phyloP scores from a whole-genome alignment of 2,888 invertebrate genomes.

The Agonopterix alstromeriana region DNA sequence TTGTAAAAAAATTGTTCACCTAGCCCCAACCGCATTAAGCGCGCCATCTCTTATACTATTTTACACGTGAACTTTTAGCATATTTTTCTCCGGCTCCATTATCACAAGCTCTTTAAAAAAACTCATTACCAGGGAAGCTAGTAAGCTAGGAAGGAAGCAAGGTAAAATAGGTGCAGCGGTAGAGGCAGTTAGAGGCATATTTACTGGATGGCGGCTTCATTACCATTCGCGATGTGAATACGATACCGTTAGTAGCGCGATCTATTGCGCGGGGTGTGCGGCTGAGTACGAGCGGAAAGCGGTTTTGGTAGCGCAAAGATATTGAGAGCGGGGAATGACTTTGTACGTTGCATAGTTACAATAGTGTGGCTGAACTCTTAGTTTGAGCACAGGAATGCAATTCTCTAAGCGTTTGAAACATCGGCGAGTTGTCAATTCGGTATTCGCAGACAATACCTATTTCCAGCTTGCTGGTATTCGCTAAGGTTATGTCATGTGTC shows the following conservation, averaged over 20 bases:
- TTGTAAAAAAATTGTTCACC: too few species aligned
- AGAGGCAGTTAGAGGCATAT: slow-evolving; percentile 11
- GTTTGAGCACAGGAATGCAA: too few species aligned
- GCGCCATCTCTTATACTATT: slow-evolving; percentile 1
- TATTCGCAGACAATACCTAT: too few species aligned
- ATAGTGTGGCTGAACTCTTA: too few species aligned
- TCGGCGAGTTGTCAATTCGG: too few species aligned
- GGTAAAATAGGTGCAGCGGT: not conserved
- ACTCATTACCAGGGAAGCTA: slow-evolving; percentile 5
- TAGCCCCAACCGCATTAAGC: not conserved
- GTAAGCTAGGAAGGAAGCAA: not conserved
- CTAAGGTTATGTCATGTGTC: too few species aligned
- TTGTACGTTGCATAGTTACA: too few species aligned
- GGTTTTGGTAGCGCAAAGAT: not conserved
- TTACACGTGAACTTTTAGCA: slow-evolving; percentile 7
- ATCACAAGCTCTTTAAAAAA: slow-evolving; percentile 13
- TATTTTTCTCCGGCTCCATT: slow-evolving; percentile 3
- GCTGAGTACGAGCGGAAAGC: not conserved
- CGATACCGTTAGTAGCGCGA: slow-evolving; percentile 9
- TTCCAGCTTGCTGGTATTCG: too few species aligned
- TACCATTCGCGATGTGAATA: slow-evolving; percentile 13
- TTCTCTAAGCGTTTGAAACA: too few species aligned
- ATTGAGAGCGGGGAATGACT: too few species aligned
- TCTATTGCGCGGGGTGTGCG: slow-evolving; percentile 8
- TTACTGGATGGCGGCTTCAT: slow-evolving; percentile 12